Percentiles rank a stretch among this genome's conserved stretches.
phyloP scores from a whole-genome alignment of 64 coral and sea anemone genomes.

The Stichodactyla helianthus region DNA sequence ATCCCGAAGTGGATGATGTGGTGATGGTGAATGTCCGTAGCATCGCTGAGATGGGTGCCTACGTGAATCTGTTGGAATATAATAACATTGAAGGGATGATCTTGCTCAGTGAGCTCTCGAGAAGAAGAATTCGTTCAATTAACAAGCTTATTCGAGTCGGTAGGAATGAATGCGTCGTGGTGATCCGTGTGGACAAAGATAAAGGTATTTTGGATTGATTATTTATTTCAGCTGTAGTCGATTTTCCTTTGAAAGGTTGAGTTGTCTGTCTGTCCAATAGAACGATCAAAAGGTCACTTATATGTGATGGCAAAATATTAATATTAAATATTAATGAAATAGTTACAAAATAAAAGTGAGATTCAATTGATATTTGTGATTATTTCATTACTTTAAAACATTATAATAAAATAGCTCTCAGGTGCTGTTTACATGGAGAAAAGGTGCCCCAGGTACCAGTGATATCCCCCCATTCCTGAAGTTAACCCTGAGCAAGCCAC shows the following conservation, averaged over 20 bases:
- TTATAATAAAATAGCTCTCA: too few relatives aligned
- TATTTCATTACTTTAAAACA: too few relatives aligned
- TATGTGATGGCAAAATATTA: not conserved
- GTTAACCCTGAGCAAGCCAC: too few relatives aligned
- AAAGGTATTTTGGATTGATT: conserved; percentile 66
- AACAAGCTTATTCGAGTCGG: conserved; percentile 98
- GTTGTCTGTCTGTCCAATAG: not conserved
- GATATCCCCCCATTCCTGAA: too few relatives aligned
- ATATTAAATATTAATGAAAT: too few relatives aligned
- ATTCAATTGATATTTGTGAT: too few relatives aligned
- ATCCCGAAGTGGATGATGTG: conserved; percentile 99
- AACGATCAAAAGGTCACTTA: not conserved
- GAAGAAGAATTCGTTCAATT: conserved; percentile 94
- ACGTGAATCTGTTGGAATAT: conserved; percentile 95
- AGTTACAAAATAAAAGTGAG: too few relatives aligned
- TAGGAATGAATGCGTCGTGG: conserved; percentile 96
- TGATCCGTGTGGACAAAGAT: conserved; percentile 98
- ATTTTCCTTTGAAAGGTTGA: not conserved
- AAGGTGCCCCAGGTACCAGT: too few relatives aligned
- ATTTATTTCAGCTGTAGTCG: not conserved
- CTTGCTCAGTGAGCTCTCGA: conserved; percentile 90
- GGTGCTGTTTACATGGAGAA: too few relatives aligned
- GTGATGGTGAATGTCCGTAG: conserved; percentile 99
- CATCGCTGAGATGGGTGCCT: conserved; percentile 99
- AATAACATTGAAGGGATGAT: conserved; percentile 99